Evolutionary conservation across 30 jellyfish, hydroid and myxozoan genomes (phyloP), one percentile per base, ranked within the genome.

Genomic region (Cassiopea xamachana): DNA sequence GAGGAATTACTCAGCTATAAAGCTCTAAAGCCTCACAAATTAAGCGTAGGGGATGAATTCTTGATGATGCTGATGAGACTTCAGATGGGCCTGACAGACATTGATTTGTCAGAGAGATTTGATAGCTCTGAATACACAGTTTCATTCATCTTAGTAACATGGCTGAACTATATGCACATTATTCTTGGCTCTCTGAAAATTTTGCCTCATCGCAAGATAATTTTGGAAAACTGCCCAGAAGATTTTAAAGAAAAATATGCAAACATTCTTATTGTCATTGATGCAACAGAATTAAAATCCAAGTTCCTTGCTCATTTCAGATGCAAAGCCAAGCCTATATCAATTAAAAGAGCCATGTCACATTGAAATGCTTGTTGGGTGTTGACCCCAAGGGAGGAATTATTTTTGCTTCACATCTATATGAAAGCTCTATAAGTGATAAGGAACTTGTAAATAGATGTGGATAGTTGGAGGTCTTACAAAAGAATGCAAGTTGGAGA

Each of bases 351-450:
- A 13, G 55, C 51, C 81, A 73, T 27, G 51, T 51, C 10, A 73
- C 81, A 48, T 50, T 73, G 4, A 73, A 73, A 73, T 73, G 55
- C 81, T 51, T 73, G 15, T 14, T 73, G 17, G 64, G 64, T 3
- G 64, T 73, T 48, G 81, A 73, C 50, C 81, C 81, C 12, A 73
- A 73, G 39, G 81, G 81, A 27, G 81, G 81, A 14, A 50, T 73
- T 17, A 16, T 73, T 17, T 73, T 73, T 73, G 81, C 39, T 27
- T 73, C 81, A 27, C 51, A 73, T 10, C 81, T 73, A 51, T 73
- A 73, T 73, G 81, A 73, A 73, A 51, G 51, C 10, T 73, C 81
- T 27, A 73, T 73, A 1, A 73, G 81, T 73, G 81, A 73, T 51
- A 73, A 73, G 81, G 81, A 73, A 51, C 48, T 73, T 16, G 81